These are phyloP conservation scores for Syrmaticus mikado DNA, from an alignment of 2,113 vertebrate genomes.

Conservation along the genomic window DNA sequence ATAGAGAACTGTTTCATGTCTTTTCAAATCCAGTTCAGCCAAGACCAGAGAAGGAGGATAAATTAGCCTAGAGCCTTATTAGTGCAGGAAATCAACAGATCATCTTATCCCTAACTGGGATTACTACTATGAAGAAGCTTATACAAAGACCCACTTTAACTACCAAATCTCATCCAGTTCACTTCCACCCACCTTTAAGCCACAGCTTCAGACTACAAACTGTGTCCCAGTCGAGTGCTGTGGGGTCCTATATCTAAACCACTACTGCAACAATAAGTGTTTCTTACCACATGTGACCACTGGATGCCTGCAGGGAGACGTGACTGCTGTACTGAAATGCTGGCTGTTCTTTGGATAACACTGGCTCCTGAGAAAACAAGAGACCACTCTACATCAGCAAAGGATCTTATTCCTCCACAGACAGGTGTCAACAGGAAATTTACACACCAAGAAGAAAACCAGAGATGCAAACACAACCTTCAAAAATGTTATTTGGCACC, in stretches of 20 bases:
- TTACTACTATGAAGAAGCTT: not conserved
- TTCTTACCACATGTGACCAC: conserved; percentile 97
- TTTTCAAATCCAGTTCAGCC: not conserved
- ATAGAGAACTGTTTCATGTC: not conserved
- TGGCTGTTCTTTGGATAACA: conserved; percentile 96
- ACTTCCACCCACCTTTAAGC: not conserved
- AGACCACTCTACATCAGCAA: not conserved
- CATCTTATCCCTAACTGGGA: not conserved
- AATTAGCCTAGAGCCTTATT: not conserved
- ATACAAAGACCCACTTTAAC: not conserved
- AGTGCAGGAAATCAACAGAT: not conserved
- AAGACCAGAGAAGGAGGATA: not conserved
- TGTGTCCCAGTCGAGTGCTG: not conserved
- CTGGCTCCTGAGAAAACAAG: conserved; percentile 86
- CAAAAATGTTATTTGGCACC: not conserved
- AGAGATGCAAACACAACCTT: not conserved
- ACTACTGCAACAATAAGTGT: not conserved
- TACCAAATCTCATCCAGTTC: not conserved
- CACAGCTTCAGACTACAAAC: not conserved
- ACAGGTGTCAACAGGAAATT: not conserved
- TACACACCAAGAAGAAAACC: not conserved
- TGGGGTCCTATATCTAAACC: not conserved
- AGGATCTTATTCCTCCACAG: not conserved
- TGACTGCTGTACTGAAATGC: conserved; percentile 99
- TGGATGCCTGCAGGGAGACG: conserved; percentile 95